phyloP scores from a whole-genome alignment of 2,113 vertebrate species.

The Chionomys nivalis region DNA sequence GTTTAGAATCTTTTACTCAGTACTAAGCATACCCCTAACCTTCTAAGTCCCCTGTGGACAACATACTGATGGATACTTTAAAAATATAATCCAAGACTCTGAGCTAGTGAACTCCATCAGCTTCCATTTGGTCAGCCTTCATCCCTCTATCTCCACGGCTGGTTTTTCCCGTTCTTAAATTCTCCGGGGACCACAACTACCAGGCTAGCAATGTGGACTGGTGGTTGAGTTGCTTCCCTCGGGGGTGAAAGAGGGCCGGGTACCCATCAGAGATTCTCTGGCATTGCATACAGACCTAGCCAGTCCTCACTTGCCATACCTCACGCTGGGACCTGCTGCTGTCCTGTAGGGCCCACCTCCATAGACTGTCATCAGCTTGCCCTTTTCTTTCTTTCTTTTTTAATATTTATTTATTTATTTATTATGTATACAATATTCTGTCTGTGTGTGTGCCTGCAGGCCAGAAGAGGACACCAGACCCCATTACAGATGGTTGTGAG shows the following conservation, averaged over 20 bases:
- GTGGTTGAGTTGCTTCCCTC: too few species aligned
- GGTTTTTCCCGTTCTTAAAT: neutral
- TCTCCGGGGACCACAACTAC: neutral
- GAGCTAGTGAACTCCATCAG: neutral
- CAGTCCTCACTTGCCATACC: neutral
- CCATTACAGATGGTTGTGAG: too few species aligned
- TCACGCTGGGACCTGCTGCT: neutral
- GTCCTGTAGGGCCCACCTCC: neutral
- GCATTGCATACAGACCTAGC: neutral
- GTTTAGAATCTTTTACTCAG: slow-evolving; percentile 40
- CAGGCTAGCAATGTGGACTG: neutral
- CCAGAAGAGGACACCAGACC: too few species aligned
- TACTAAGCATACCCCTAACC: neutral
- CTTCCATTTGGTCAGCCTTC: neutral
- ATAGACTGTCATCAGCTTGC: neutral
- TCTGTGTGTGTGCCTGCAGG: too few species aligned
- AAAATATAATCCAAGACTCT: neutral
- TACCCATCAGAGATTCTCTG: neutral
- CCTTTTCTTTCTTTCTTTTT: too few species aligned
- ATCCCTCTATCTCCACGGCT: neutral
- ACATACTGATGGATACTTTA: neutral
- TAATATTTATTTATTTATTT: too few species aligned
- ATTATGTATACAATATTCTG: too few species aligned
- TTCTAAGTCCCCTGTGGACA: neutral
- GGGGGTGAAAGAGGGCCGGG: neutral